Conservation (phyloP, 2,113 vertebrate species). For the Actenoides lindsayi region DNA sequence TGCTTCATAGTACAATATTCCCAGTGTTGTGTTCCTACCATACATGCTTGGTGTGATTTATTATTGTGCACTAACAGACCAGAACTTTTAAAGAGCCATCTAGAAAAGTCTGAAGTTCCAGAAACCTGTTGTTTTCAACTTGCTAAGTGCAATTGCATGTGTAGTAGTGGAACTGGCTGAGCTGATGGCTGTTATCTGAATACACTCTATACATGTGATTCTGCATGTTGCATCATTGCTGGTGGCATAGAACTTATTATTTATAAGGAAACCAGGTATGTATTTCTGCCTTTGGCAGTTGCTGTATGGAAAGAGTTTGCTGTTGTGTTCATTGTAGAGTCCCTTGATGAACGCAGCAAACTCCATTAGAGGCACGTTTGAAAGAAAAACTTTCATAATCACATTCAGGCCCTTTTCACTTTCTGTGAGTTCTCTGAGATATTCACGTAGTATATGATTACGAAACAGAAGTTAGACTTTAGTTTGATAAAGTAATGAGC, state of each 20-base stretch:
- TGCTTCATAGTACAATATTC: not conserved
- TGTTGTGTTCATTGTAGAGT: not conserved
- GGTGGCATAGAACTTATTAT: not conserved
- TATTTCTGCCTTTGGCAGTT: not conserved
- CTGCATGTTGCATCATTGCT: not conserved
- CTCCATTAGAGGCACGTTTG: not conserved
- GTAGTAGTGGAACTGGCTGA: not conserved
- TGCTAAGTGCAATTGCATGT: not conserved
- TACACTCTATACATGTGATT: not conserved
- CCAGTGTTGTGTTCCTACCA: not conserved
- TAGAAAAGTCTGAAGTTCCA: not conserved
- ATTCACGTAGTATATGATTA: not conserved
- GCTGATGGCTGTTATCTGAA: not conserved
- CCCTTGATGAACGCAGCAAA: not conserved
- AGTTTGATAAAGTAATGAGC: not conserved
- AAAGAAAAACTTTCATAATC: not conserved
- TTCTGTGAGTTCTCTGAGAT: not conserved
- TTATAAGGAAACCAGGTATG: not conserved
- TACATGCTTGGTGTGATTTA: not conserved
- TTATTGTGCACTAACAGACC: rapidly evolving
- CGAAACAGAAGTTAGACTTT: not conserved
- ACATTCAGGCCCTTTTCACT: not conserved
- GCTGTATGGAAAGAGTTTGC: not conserved
- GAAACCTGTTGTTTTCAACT: not conserved
- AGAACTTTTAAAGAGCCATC: not conserved